Evolutionary conservation across 2,113 vertebrate species (phyloP), one percentile per base, ranked within the genome.

Genomic region (Carassius gibelio): DNA sequence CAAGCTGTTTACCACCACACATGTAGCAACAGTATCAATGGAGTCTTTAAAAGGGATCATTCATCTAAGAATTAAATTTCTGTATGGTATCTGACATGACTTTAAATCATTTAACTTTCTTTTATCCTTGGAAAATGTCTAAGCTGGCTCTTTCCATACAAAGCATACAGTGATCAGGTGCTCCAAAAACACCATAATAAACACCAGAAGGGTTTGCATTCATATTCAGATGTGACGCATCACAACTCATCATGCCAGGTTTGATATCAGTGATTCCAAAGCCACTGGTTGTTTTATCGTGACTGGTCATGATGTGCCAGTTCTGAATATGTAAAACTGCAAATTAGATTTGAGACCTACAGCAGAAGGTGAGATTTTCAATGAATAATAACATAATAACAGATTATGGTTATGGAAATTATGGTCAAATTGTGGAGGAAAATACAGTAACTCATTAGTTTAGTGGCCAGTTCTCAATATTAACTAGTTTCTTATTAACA

Each of bases 1-100:
- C 71, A 48, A 74, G 71, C 72, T 75, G 42, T 75, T 75, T 75
- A 75, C 42, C 42, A 50, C 42, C 72, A 75, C 15, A n/a, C 45
- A 50, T 5, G 21, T 10, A 75, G 8, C 71, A 48, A 50, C 42
- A 14, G 71, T 48, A 26, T 75, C 71, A 75, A 50, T 50, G 11
- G 38, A 75, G n/a, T 26, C 45, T 75, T 74, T 50, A n/a, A 48
- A 75, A 8, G 38, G 11, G 21, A 50, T 23, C 11, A 13, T 48
- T 75, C 2, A 75, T 26, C 42, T 75, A n/a, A 48, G 23, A 23
- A 14, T 75, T 1, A 50, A 75, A 72, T 5, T 8, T 26, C 42
- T 48, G 42, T 13, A 23, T 14, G 71, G 21, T 74, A 38, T 71
- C 68, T 71, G 34, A 34, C 66, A 4, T 19, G 15, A 3, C 6